Evolutionary conservation across 2,113 vertebrate species (phyloP), one percentile per base, ranked within the genome.

Genomic region (Lepidothrix coronata): DNA sequence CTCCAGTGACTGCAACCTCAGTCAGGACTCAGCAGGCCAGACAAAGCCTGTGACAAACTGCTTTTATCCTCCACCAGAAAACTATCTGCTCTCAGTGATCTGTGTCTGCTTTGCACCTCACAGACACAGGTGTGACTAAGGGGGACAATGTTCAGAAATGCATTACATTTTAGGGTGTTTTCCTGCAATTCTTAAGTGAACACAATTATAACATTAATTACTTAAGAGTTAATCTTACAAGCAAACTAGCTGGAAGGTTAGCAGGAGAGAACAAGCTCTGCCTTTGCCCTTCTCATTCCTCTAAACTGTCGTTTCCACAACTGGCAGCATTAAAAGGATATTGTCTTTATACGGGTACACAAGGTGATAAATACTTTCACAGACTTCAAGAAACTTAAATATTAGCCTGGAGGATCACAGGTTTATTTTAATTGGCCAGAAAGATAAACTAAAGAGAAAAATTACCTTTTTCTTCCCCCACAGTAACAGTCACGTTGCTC

Each of bases 401-500:
- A 14, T 19, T 27, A 19, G 61, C 66, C 43, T 22, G 23, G 46
- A 84, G 33, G 30, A 63, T 58, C 44, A 76, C 35, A 72, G 16
- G 8, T 55, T 41, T 76, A 39, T 35, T 80, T 62, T 52, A 28
- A 78, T 78, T 20, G 2, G 17, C 15, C 88, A 62, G 37, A 58
- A 86, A 74, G 20, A 46, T 31, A 17, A 87, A 11, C 22, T 55
- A 23, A 46, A 89, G n/a, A 55, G 31, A 28, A 77, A 78, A 81
- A n/a, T 1, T 17, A 8, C 21, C 19, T 44, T 48, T 24, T 46
- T 3, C 4, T n/a, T 43, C 41, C 7, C 2, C 12, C 18, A 3
- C 2, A 19, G 8, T 57, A 71, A 25, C 13, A 7, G 5, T 35
- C 16, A n/a, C 25, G 49, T 52, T 49, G 44, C 44, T 80, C 37